Evolutionary conservation across 1,140 invertebrate species (phyloP).

Genomic region (Acromyrmex charruanus): DNA sequence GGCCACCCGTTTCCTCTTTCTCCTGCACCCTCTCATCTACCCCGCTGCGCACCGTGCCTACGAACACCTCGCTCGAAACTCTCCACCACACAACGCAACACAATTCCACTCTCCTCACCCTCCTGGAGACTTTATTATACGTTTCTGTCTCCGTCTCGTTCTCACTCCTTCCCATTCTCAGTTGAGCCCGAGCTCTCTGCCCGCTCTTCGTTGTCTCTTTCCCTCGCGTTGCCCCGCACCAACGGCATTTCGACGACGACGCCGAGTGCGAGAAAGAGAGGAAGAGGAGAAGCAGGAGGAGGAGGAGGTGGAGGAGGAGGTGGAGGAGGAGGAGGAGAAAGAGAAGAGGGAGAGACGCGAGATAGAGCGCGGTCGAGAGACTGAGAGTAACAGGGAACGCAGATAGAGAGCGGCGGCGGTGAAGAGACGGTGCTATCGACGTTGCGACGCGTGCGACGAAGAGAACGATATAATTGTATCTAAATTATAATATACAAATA

Average conservation of each 20-base stretch:
- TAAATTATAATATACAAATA: conserved; percentile 88
- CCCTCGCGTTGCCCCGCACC: conserved; percentile 38
- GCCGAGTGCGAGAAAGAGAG: conserved; percentile 33
- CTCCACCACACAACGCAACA: conserved; percentile 67
- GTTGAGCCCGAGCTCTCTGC: conserved; percentile 60
- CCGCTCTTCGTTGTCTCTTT: conserved; percentile 23
- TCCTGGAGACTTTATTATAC: conserved; percentile 84
- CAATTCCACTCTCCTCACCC: conserved; percentile 70
- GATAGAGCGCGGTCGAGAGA: conserved; percentile 44
- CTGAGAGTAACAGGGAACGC: conserved; percentile 38
- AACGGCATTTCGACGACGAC: conserved; percentile 53
- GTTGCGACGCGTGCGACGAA: conserved; percentile 75
- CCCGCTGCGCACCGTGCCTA: conserved; percentile 56
- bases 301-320: neutral
- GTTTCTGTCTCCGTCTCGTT: conserved; percentile 76
- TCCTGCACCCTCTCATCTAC: conserved; percentile 71
- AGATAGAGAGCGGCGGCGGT: conserved; percentile 47
- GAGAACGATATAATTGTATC: conserved; percentile 86
- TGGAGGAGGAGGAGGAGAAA: neutral
- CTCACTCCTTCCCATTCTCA: conserved; percentile 27
- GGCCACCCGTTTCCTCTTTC: neutral
- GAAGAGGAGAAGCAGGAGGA: neutral
- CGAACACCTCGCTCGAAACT: conserved; percentile 74
- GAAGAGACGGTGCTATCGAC: conserved; percentile 40
- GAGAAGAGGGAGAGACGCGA: conserved; percentile 18